Percentiles rank a stretch among this genome's conserved stretches.
Conservation (phyloP, 2,888 invertebrate genomes). For the Emesis castigata region DNA sequence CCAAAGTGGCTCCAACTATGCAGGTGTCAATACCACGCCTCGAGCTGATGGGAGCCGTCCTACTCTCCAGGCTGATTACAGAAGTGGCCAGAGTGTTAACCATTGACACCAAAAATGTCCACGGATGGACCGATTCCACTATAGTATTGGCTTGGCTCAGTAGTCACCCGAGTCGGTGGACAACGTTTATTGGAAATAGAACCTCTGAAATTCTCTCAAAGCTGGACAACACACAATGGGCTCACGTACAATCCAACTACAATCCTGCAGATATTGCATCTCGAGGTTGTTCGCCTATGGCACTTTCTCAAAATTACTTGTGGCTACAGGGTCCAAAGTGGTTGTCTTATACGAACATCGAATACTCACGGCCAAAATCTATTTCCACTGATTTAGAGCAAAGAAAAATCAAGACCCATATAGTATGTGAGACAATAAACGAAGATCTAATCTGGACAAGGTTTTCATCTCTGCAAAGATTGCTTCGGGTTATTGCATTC, state of each 20-base stretch:
- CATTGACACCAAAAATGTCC: background rate
- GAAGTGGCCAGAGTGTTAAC: background rate
- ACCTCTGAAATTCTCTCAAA: conserved; percentile 53
- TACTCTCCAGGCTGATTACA: background rate
- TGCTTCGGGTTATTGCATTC: background rate
- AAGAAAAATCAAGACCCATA: background rate
- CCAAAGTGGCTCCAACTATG: conserved; percentile 38
- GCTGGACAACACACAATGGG: conserved; percentile 36
- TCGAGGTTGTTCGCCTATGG: conserved; percentile 12
- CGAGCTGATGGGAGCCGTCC: background rate
- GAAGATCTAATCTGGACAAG: background rate
- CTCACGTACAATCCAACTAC: background rate
- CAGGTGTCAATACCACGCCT: conserved; percentile 4
- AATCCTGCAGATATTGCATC: conserved; percentile 41
- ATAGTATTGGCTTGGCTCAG: conserved; percentile 15
- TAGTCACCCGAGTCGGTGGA: conserved; percentile 8
- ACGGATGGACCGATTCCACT: conserved; percentile 8
- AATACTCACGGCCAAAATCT: background rate
- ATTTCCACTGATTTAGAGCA: background rate
- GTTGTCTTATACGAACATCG: background rate
- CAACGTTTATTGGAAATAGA: conserved; percentile 43
- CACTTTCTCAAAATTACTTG: background rate
- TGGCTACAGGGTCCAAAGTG: conserved; percentile 19
- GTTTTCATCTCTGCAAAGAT: background rate
- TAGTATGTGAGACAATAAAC: background rate